Base-by-base conservation (phyloP, 2,797 vertebrate genomes). In the Cirrhinus mrigala region DNA sequence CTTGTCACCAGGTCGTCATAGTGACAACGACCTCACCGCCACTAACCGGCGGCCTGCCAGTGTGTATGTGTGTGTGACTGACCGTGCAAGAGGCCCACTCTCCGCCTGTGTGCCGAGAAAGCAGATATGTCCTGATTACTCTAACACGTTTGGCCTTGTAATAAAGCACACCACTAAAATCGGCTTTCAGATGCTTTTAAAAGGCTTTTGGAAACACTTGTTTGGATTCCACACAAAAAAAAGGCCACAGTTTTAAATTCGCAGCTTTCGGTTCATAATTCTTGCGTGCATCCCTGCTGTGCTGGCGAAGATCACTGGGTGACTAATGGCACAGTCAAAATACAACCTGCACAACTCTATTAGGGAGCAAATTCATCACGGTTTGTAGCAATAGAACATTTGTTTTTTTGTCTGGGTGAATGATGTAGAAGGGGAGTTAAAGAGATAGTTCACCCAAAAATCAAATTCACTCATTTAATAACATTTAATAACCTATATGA, bases 111-210 rank as follows among this genome's bases (percentile, higher is more conserved):
- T 81, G 56, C 46, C 6, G 62, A 14, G 79, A 79, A 88, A 89
- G 85, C 84, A 88, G 90, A 91, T 90, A 90, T 76, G 83, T 79
- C 60, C 88, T 91, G 91, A 93, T 94, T 94, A 92, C 91, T 90
- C 79, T 85, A 92, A 92, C 90, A 90, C 89, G 88, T 89, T 86
- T 88, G 88, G 84, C 86, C 89, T 87, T 85, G 78, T 89, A 90
- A 92, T 92, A 90, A 92, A 93, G 91, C 91, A 89, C 90, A 79
- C 79, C 86, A 33, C 80, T 75, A 73, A 81, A 80, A 89, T 92
- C 85, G 78, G 76, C 85, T 88, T 91, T 86, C 88, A 90, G 33
- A 75, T 84, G 84, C 90, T 88, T 86, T 89, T 85, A 81, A 88
- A 87, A 46, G 50, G 56, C 50, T 52, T 70, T 70, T 79, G 58